These are phyloP conservation scores for Propithecus deckenii DNA, from an alignment of 2,797 vertebrate species.

Conservation along the genomic window DNA sequence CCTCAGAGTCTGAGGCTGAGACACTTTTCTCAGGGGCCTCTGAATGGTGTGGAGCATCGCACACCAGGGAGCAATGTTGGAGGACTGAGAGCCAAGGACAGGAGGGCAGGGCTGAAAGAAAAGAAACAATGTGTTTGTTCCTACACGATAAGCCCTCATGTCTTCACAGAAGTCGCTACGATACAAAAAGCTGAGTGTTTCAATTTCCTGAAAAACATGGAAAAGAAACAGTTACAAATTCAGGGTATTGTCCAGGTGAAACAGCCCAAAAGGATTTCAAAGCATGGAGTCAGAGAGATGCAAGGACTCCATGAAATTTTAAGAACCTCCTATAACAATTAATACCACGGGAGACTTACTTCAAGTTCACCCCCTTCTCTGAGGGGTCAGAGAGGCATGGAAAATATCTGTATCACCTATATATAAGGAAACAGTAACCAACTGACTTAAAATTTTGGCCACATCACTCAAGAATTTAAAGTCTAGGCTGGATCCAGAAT, in stretches of 20 bases:
- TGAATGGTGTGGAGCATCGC: no score
- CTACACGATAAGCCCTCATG: fast-evolving
- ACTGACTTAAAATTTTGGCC: not conserved
- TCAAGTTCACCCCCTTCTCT: not conserved
- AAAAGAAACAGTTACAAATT: not conserved
- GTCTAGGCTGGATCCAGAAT: not conserved
- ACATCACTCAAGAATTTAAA: not conserved
- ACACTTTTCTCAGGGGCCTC: not conserved
- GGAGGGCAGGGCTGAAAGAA: not conserved
- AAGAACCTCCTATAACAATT: not conserved
- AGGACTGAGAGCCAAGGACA: not conserved
- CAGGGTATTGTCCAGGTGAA: not conserved
- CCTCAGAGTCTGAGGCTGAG: not conserved
- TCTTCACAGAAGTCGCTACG: not conserved
- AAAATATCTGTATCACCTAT: not conserved
- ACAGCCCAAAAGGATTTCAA: not conserved
- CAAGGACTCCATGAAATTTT: not conserved
- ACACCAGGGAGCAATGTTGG: fast-evolving
- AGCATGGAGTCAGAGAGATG: not conserved
- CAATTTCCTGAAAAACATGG: not conserved
- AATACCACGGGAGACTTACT: not conserved
- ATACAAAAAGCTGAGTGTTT: not conserved
- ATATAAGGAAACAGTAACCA: not conserved
- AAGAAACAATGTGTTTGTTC: fast-evolving
- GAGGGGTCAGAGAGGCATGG: not conserved